Percentiles rank a stretch among this genome's conserved stretches.
phyloP scores from a whole-genome alignment of 2,888 invertebrate species.

The Zelleria hepariella region DNA sequence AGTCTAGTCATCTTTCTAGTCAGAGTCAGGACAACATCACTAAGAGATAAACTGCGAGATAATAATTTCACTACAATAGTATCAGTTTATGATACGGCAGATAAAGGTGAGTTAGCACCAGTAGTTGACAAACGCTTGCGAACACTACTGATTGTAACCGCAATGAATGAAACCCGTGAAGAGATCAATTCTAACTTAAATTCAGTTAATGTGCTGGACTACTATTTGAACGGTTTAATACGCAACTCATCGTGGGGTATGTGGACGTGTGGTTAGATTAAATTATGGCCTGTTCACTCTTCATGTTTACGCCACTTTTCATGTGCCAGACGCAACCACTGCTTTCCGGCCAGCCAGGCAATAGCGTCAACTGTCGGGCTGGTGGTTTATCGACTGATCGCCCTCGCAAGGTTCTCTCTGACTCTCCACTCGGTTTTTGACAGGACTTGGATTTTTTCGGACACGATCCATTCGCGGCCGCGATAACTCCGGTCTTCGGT shows the following conservation, averaged over 20 bases:
- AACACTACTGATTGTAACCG: not conserved
- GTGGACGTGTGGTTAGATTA: constrained; percentile 17
- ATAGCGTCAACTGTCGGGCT: too few relatives aligned
- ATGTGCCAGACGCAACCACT: too few relatives aligned
- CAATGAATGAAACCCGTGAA: constrained; percentile 37
- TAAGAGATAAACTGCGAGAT: not conserved
- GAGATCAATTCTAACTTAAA: constrained; percentile 23
- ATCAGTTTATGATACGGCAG: constrained; percentile 24
- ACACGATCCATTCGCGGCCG: too few relatives aligned
- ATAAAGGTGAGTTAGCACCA: constrained; percentile 16
- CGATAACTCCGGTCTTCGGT: too few relatives aligned
- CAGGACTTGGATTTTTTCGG: too few relatives aligned
- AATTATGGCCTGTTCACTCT: not conserved
- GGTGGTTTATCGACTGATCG: too few relatives aligned
- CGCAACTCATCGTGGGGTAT: constrained; percentile 39
- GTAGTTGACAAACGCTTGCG: constrained; percentile 3
- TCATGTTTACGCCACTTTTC: too few relatives aligned
- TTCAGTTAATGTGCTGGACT: constrained; percentile 38
- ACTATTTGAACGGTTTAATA: constrained; percentile 38
- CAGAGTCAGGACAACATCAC: too few relatives aligned
- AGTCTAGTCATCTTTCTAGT: too few relatives aligned
- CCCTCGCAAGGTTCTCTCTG: too few relatives aligned
- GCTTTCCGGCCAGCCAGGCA: too few relatives aligned
- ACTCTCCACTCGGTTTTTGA: too few relatives aligned
- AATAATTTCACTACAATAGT: constrained; percentile 17